A percentile compares a stretch with the other conserved stretches of the same genome.
Conservation (phyloP, 2,797 vertebrate species). For the Tolypeutes matacus region DNA sequence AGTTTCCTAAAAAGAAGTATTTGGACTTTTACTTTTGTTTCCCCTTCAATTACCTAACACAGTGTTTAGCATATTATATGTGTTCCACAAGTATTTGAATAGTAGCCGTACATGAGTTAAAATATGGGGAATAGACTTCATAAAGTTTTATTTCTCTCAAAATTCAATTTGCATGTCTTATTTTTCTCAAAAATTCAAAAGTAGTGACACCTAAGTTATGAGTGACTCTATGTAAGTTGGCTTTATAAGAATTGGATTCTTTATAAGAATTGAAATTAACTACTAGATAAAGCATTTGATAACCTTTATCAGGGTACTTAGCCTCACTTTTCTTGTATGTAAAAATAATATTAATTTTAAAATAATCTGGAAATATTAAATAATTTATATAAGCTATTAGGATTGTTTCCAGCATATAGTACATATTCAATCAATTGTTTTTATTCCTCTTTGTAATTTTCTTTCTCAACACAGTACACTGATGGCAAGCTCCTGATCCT, state of each 20-base stretch:
- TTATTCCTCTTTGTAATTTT: neutral
- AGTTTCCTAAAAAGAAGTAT: neutral
- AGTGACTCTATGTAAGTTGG: neutral
- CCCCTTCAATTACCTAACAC: neutral
- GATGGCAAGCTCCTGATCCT: neutral
- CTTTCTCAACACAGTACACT: neutral
- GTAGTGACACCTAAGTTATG: neutral
- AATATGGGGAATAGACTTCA: neutral
- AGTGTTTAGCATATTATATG: neutral
- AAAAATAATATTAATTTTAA: neutral
- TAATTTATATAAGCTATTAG: neutral
- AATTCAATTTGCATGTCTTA: neutral
- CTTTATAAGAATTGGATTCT: neutral
- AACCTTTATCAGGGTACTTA: neutral
- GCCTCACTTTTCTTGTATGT: neutral
- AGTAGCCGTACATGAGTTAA: neutral
- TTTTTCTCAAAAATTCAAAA: conserved; percentile 1
- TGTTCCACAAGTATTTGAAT: neutral
- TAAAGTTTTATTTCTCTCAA: neutral
- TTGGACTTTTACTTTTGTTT: neutral
- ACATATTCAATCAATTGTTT: neutral
- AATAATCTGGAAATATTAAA: neutral
- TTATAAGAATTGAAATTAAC: neutral
- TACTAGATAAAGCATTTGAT: neutral
- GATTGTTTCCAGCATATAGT: neutral